Evolutionary conservation across 2,888 invertebrate genomes (phyloP).

Genomic region (Pandemis heparana): DNA sequence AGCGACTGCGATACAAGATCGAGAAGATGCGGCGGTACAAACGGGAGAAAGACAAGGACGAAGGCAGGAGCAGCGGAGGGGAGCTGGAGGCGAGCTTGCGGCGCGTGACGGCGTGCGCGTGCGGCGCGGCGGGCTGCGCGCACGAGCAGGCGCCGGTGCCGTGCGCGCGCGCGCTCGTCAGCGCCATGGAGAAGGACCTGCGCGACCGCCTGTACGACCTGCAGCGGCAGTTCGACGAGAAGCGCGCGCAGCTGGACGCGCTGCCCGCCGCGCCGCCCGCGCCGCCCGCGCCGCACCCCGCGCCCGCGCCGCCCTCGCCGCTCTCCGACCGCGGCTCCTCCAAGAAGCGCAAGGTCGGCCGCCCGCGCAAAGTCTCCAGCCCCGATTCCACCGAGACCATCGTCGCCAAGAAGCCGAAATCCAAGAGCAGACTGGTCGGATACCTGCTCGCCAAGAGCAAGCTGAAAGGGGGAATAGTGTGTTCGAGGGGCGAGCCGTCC

Average conservation of each 20-base stretch:
- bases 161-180: conserved; percentile 87
- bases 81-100: conserved; percentile 76
- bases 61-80: conserved; percentile 63
- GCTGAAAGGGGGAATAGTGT: conserved; percentile 82
- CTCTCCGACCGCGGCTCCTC: conserved; percentile 84
- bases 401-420: conserved; percentile 92
- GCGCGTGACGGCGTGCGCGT: conserved; percentile 74
- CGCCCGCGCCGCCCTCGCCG: conserved; percentile 79
- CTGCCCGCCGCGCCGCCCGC: conserved; percentile 85
- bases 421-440: conserved; percentile 88
- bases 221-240: conserved; percentile 93
- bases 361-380: conserved; percentile 90
- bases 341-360: conserved; percentile 93
- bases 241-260: conserved; percentile 92
- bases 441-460: conserved; percentile 88
- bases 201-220: conserved; percentile 92
- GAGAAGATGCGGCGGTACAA: conserved; percentile 79
- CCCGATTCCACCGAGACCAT: conserved; percentile 91
- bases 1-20: conserved; percentile 74
- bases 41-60: conserved; percentile 71
- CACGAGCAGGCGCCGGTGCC: conserved; percentile 69
- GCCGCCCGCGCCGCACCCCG: conserved; percentile 70
- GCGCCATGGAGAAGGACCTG: conserved; percentile 93
- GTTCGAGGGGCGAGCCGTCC: conserved; percentile 83
- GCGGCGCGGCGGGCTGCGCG: conserved; percentile 63